Evolutionary conservation across 1,140 invertebrate species (phyloP), one percentile per base, ranked within the genome.

Genomic region (Radopholus similis): DNA sequence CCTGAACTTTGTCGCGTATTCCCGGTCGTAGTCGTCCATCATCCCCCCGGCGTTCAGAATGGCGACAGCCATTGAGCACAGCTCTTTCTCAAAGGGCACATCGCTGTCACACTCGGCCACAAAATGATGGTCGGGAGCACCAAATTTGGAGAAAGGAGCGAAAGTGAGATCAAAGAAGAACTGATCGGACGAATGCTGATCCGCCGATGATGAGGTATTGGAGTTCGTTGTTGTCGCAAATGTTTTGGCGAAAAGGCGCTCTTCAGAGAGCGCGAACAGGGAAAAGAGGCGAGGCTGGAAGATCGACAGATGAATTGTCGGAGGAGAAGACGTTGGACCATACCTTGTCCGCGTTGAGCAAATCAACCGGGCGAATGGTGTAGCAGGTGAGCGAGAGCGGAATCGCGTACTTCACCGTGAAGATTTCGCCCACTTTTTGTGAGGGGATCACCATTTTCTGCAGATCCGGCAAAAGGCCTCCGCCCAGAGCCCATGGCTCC

Each of bases 401-500:
- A 42, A 73, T 76, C 5, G 73, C 47, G 18, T 51, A 67, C 49
- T 72, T 75, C n/a, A 57, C 55, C 15, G 59, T 44, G 26, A 73
- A 72, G 15, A 73, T 54, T 35, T 73, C 72, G 32, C 60, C 73
- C 13, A 73, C 30, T 49, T 76, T 47, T 1, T 66, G 68, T n/a
- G 65, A 72, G 18, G 67, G 18, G 32, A 78, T 55, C 23, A 73
- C 40, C 18, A 73, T 32, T 49, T 75, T 73, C 60, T 73, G 72
- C 32, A 73, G 49, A 54, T 73, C 72, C 6, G 66, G 37, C 34
- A 73, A 40, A 5, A 73, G 35, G 18, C 72, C 72, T 21, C 72
- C 72, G 6, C 72, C 75, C 18, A 73, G 42, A 18, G 72, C 56
- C 72, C 72, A 73, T 30, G 72, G 72, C 55, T 73, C 72, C 18